Percentiles rank a stretch among this genome's conserved stretches.
Evolutionary conservation across 2,113 vertebrate genomes (phyloP).

Genomic region (Eulemur rufifrons): DNA sequence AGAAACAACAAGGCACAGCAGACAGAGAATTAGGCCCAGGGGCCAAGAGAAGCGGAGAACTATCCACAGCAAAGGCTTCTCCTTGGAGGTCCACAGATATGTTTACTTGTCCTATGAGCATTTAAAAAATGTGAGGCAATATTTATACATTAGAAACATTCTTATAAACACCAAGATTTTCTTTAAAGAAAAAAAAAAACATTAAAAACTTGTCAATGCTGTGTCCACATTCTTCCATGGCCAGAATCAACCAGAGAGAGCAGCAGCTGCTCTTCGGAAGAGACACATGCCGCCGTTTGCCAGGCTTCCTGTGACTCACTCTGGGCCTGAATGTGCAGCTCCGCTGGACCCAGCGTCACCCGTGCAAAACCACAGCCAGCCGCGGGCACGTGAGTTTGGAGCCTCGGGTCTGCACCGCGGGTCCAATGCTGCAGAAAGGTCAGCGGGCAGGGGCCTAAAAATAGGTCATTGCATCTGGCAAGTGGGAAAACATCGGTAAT

Average conservation of each 20-base stretch:
- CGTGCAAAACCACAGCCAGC: rapidly evolving
- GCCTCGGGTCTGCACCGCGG: not conserved
- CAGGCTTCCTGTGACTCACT: not conserved
- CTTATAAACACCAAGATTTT: not conserved
- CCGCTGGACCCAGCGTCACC: rapidly evolving
- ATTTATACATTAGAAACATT: constrained; percentile 40
- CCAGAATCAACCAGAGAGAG: not conserved
- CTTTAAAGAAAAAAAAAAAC: not conserved
- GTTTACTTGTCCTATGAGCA: not conserved
- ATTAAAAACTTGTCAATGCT: not conserved
- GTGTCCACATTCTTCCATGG: not conserved
- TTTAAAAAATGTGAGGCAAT: not conserved
- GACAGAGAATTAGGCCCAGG: not conserved
- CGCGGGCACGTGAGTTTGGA: not conserved
- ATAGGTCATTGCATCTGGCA: constrained; percentile 37
- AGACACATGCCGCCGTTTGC: not conserved
- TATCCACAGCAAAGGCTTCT: not conserved
- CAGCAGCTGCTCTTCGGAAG: not conserved
- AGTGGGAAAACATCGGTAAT: not conserved
- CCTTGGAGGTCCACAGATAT: not conserved
- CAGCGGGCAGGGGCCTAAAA: constrained; percentile 52
- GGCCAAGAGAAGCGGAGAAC: not conserved
- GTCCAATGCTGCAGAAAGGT: not conserved
- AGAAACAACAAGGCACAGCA: not conserved
- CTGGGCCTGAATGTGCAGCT: not conserved